Percentiles rank a stretch among this genome's conserved stretches.
Conservation (phyloP, 2,797 vertebrate genomes). For the Amphiprion clarkii region DNA sequence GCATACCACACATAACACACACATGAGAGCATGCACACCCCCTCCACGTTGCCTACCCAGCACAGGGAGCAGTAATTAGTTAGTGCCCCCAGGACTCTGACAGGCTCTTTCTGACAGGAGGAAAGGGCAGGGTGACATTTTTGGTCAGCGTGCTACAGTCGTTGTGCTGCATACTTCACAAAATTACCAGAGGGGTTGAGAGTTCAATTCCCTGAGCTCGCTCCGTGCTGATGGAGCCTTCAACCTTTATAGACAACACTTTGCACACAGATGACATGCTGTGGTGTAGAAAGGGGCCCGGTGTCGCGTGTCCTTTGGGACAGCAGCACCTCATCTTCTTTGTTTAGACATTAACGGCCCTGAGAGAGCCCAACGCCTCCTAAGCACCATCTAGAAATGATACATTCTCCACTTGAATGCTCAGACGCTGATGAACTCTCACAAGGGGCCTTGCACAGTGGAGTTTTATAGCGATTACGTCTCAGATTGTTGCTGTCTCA, state of each 20-base stretch:
- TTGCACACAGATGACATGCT: slow-evolving; percentile 49
- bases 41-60: slow-evolving; percentile 49
- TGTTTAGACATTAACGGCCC: slow-evolving; percentile 66
- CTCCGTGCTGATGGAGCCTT: slow-evolving; percentile 68
- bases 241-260: slow-evolving; percentile 68
- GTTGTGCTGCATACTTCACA: slow-evolving; percentile 67
- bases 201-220: slow-evolving; percentile 76
- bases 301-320: slow-evolving; percentile 51
- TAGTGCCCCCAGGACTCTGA: slow-evolving; percentile 75
- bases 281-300: slow-evolving; percentile 24
- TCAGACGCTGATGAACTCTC: slow-evolving; percentile 49
- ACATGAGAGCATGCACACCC: slow-evolving; percentile 47
- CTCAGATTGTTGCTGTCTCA: slow-evolving; percentile 22
- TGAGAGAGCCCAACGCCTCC: slow-evolving; percentile 47
- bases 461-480: slow-evolving; percentile 46
- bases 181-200: slow-evolving; percentile 77
- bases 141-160: slow-evolving; percentile 73
- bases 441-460: slow-evolving; percentile 20
- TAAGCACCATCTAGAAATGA: slow-evolving; percentile 64
- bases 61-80: slow-evolving; percentile 82
- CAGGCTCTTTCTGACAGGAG: slow-evolving; percentile 75
- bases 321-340: slow-evolving; percentile 57
- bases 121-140: slow-evolving; percentile 87
- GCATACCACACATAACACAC: slow-evolving; percentile 56
- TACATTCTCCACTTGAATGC: slow-evolving; percentile 58